Percentiles rank a stretch among this genome's conserved stretches.
Conservation (phyloP, 2,888 invertebrate genomes). For the Uropetala carovei region DNA sequence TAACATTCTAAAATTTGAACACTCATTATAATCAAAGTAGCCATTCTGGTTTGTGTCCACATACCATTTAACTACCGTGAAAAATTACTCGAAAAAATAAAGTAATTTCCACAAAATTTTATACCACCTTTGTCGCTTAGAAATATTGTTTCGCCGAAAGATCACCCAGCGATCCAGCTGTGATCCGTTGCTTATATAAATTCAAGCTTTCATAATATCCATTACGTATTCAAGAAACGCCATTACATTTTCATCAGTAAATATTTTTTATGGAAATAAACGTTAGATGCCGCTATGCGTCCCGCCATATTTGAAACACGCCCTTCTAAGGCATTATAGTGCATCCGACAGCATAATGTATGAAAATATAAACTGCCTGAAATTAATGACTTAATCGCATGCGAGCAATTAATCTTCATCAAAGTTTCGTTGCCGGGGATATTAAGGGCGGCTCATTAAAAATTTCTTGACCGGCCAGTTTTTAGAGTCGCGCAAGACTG, state of each 20-base stretch:
- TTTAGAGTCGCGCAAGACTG: neutral
- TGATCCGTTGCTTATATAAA: neutral
- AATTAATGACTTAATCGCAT: slow-evolving; percentile 48
- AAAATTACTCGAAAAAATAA: too few relatives aligned
- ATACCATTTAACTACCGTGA: too few relatives aligned
- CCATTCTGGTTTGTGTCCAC: too few relatives aligned
- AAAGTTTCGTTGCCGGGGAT: neutral
- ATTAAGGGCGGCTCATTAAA: slow-evolving; percentile 37
- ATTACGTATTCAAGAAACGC: slow-evolving; percentile 9
- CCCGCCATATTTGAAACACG: neutral
- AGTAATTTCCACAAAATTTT: neutral
- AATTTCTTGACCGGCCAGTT: slow-evolving; percentile 36
- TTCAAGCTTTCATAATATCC: neutral
- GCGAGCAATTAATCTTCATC: slow-evolving; percentile 53
- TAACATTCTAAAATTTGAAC: too few relatives aligned
- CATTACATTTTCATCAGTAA: slow-evolving; percentile 13
- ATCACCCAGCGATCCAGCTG: too few relatives aligned
- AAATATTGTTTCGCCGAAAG: neutral
- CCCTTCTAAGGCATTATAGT: neutral
- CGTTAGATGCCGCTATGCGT: neutral
- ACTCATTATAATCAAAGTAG: too few relatives aligned
- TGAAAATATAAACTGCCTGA: slow-evolving; percentile 36
- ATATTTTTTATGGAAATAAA: neutral
- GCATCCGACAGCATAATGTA: slow-evolving; percentile 25
- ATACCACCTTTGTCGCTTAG: neutral